Evolutionary conservation across 2,888 invertebrate species (phyloP).

Genomic region (Epiperipatus broadwayi): DNA sequence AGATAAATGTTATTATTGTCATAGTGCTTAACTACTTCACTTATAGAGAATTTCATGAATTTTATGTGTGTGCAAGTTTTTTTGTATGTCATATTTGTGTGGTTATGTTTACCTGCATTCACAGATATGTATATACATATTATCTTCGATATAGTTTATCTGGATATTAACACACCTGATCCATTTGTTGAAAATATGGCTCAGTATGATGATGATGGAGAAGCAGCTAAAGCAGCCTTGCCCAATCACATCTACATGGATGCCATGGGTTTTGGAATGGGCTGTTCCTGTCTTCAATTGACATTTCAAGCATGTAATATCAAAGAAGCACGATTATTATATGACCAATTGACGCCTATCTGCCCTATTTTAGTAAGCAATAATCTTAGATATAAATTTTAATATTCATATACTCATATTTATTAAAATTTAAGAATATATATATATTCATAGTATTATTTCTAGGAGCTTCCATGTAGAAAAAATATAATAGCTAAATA

Average conservation of each 20-base stretch:
- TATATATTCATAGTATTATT: too few species aligned
- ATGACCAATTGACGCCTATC: conserved; percentile 87
- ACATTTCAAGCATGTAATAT: conserved; percentile 95
- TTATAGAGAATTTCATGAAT: too few species aligned
- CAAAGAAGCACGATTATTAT: conserved; percentile 76
- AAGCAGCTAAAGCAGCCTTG: conserved; percentile 43
- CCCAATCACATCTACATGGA: conserved; percentile 93
- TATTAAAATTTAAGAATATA: too few species aligned
- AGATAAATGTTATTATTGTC: too few species aligned
- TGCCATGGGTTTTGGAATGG: conserved; percentile 99
- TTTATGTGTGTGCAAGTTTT: too few species aligned
- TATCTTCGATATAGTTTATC: conserved; percentile 46
- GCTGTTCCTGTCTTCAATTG: conserved; percentile 85
- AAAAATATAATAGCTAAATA: too few species aligned
- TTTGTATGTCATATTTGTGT: too few species aligned
- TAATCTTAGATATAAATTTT: conserved; percentile 11
- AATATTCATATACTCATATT: conserved; percentile 9
- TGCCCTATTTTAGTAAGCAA: conserved; percentile 76
- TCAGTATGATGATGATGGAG: conserved; percentile 37
- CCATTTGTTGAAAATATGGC: conserved; percentile 49
- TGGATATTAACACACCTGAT: conserved; percentile 61
- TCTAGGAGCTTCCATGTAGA: too few species aligned
- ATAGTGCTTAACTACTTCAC: too few species aligned
- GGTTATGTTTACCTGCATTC: too few species aligned
- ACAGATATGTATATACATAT: background rate